Evolutionary conservation across 2,797 vertebrate genomes (phyloP), one percentile per base, ranked within the genome.

Genomic region (Champsocephalus esox): DNA sequence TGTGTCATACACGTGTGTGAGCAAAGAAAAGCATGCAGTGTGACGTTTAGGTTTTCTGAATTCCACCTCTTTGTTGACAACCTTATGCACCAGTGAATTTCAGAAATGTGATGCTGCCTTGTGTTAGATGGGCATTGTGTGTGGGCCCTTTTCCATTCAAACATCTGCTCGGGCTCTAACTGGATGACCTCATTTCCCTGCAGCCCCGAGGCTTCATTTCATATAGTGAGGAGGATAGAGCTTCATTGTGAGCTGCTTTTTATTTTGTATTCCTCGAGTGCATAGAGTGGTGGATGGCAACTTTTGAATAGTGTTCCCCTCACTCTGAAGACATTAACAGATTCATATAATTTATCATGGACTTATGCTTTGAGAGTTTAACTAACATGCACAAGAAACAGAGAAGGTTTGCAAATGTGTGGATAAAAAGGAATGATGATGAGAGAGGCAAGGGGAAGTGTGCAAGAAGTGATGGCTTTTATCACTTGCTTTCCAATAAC

Each of bases 151-250:
- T 55, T 83, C 79, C 59, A 88, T 91, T 92, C 82, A 92, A 70
- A 81, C 77, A 79, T 82, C 77, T 83, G 77, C 82, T 86, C 24
- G 32, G 61, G 61, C 68, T 84, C 70, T 19, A 70, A 75, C 71
- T 66, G 59, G 46, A 83, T 89, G 90, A 90, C 90, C 88, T 88
- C 16, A 43, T 92, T 92, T 90, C 66, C 65, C 14, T 52, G 60
- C 59, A 64, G 87, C 86, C 88, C 80, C 46, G n/a, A 59, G 89
- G 73, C 75, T 73, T 80, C 54, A 60, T 70, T 83, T 80, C 66
- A 70, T 77, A 76, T 67, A 78, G 66, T 34, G 46, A 84, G 87
- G 73, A 79, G 74, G 52, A 86, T 52, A 87, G 70, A 88, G 81
- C 84, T 62, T 81, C 66, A 84, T 86, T 90, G 88, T 88, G 41